Base-by-base conservation (phyloP, 2,797 vertebrate genomes). In the Molossus alvarezi region DNA sequence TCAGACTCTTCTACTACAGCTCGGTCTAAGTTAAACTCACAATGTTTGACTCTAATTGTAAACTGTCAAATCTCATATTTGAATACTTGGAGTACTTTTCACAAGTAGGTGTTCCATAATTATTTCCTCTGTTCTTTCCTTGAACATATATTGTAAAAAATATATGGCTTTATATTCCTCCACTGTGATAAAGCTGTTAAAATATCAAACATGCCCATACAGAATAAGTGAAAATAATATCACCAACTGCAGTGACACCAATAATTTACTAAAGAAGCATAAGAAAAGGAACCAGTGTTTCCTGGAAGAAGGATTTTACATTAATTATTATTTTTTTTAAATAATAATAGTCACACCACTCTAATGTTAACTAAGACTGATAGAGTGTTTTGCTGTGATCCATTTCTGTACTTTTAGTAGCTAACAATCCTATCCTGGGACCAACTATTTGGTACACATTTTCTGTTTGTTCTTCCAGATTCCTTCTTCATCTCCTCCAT, bases 61-160 rank as follows among this genome's bases (percentile, higher is more conserved):
- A 73, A 67, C 69, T 82, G 64, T 82, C 77, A 37, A 7, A 89
- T 86, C 7, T 81, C 45, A 27, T 80, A 37, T 81, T 88, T 76
- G 84, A 90, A 92, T 80, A 37, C 20, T 72, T 73, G 12, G 10
- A 73, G 37, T 86, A 45, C 51, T 57, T 91, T 96, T 83, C 51
- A 62, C 53, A 86, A 88, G 33, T 79, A 77, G 1, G 45, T 64
- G 7, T 69, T 64, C n/a, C 10, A 1, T 88, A 72, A 93, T 89
- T 65, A 91, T 55, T 95, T 89, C 75, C 69, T 91, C 55, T 93
- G 20, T n/a, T 57, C 6, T 25, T 60, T 81, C 23, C 73, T 69
- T 88, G 33, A 64, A 62, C 12, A 58, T 9, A 58, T 33, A 89
- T 6, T 88, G 20, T 71, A 73, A 67, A 45, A 95, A 85, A 58